Evolutionary conservation across 2,888 invertebrate species (phyloP), one percentile per base, ranked within the genome.

Genomic region (Lepidocyrtoides sp.): DNA sequence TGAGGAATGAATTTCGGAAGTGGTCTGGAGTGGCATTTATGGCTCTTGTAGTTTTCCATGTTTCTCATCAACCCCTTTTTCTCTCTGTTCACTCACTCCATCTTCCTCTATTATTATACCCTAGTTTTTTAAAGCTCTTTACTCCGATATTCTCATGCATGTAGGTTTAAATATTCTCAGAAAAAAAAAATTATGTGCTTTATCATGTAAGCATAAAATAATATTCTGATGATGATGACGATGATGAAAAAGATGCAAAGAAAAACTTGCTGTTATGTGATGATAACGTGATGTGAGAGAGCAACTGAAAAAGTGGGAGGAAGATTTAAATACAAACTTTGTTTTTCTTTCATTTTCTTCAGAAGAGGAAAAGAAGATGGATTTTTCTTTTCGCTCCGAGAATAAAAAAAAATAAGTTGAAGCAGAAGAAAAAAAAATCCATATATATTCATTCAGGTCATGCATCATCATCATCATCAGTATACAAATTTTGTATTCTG

Each of bases 1-100:
- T 63, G 66, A 83, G 63, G 66, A 83, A 83, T 83, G 83, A 66
- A 83, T 83, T 83, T 83, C 66, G 83, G 83, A 83, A 83, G 83
- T 66, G 83, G 66, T 83, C 60, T 83, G 60, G 63, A 83, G 63
- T 83, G 66, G 63, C 48, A 63, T 83, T 83, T 83, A 82, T 82
- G 36, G 23, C 60, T 60, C 81, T 41, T 60, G 60, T 82, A 82
- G 63, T 82, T 82, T 60, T 23, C 57, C 57, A 20, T 63, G 60
- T 82, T 60, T 81, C 12, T 41, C 20, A 69, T 14, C 14, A 14
- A 8, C 77, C 48, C 60, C 60, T 26, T 36, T 69, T 10, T 26
- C 17, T 36, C 48, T 51, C 23, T 17, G n/a, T n/a, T n/a, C n/a
- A n/a, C n/a, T n/a, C n/a, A n/a, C n/a, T n/a, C n/a, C 48, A 14